Evolutionary conservation across 2,797 vertebrate genomes (phyloP).

Genomic region (Delichon dasypus): DNA sequence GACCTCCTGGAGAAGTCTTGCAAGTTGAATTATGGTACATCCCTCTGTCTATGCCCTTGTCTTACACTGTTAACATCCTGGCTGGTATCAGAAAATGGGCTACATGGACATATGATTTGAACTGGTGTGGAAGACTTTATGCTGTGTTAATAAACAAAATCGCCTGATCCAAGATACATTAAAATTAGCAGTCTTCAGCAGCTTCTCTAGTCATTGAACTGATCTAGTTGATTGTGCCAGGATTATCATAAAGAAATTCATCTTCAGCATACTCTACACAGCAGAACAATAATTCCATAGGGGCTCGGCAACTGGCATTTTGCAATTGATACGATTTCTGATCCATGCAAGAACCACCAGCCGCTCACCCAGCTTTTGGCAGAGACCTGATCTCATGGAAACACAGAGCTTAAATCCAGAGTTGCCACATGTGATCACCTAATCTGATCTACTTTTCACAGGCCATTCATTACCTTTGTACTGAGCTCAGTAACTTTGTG

Average conservation of each 20-base stretch:
- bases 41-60: background rate
- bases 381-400: background rate
- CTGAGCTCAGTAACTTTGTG: slow-evolving; percentile 6
- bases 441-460: slow-evolving; percentile 3
- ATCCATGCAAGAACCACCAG: background rate
- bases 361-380: background rate
- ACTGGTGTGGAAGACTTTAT: background rate
- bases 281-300: background rate
- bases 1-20: background rate
- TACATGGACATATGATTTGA: background rate
- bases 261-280: background rate
- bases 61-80: background rate
- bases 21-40: background rate
- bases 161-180: background rate
- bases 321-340: background rate
- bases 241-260: background rate
- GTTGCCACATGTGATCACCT: background rate
- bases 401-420: background rate
- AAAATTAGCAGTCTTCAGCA: background rate
- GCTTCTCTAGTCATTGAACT: background rate
- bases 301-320: background rate
- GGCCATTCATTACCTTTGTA: slow-evolving; percentile 7
- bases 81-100: background rate
- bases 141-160: background rate
- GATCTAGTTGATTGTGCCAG: background rate